phyloP scores from a whole-genome alignment of 37 sponge, comb jelly and placozoan genomes.

The Halisarca cf. caerulea region DNA sequence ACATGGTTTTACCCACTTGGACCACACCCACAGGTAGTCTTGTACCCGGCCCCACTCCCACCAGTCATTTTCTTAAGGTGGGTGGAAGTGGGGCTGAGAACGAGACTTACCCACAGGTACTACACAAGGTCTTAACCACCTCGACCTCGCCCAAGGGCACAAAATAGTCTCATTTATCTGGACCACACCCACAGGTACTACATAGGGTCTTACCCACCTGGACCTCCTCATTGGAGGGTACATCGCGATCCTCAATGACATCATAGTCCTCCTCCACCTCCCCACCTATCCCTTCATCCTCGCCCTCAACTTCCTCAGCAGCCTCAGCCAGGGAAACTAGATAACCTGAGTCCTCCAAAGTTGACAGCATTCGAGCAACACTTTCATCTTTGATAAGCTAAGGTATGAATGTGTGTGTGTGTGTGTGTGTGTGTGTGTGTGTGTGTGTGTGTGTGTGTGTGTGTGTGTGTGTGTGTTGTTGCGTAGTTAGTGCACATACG shows the following conservation, averaged over 20 bases:
- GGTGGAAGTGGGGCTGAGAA: neutral
- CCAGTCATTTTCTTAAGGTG: neutral
- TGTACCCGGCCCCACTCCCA: neutral
- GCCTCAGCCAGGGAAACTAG: neutral
- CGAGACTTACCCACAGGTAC: neutral
- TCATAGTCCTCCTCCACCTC: constrained; percentile 1
- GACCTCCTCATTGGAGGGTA: neutral
- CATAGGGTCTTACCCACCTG: constrained; percentile 7
- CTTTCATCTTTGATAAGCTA: neutral
- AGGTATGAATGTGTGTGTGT: constrained; percentile 16
- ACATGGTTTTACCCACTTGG: too few relatives aligned
- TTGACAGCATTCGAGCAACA: neutral
- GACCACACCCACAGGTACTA: neutral
- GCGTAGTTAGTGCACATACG: neutral
- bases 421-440: constrained; percentile 18
- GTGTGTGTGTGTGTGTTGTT: neutral
- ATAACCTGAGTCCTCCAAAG: constrained; percentile 9
- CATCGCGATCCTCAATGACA: neutral
- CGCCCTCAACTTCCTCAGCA: neutral
- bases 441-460: constrained; percentile 8
- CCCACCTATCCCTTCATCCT: neutral
- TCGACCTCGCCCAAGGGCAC: neutral
- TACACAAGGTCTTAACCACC: constrained; percentile 7
- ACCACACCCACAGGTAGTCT: neutral
- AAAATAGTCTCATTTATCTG: too few relatives aligned